Evolutionary conservation across 2,113 vertebrate species (phyloP).

Genomic region (Nymphicus hollandicus): DNA sequence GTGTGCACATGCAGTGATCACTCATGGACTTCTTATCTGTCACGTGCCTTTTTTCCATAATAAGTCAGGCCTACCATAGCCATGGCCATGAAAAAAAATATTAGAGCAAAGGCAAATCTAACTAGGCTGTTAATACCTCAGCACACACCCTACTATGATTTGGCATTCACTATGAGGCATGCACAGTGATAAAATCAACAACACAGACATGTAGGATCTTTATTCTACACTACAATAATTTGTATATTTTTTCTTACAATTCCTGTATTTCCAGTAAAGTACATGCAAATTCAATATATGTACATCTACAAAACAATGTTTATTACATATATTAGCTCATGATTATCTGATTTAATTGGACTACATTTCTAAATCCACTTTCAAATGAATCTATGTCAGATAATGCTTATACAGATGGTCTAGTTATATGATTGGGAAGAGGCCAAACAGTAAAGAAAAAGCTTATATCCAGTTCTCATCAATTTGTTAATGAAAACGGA

Average conservation of each 20-base stretch:
- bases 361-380: constrained; percentile 8
- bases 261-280: not conserved
- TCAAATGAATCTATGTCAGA: constrained; percentile 14
- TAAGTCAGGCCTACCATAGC: not conserved
- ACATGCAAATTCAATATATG: not conserved
- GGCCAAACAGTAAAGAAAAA: not conserved
- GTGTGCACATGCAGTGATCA: not conserved
- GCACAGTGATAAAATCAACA: not conserved
- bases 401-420: not conserved
- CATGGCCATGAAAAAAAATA: not conserved
- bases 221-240: not conserved
- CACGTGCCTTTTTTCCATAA: not conserved
- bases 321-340: not conserved
- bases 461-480: not conserved
- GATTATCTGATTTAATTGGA: not conserved
- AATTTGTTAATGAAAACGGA: not conserved
- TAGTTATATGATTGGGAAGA: not conserved
- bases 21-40: not conserved
- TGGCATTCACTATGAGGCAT: not conserved
- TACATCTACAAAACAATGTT: not conserved
- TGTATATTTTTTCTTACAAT: not conserved
- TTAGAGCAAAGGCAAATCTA: not conserved
- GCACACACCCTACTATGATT: not conserved
- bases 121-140: not conserved
- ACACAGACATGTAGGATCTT: not conserved